phyloP scores from a whole-genome alignment of 2,113 vertebrate genomes.

The Anthoscopus minutus region DNA sequence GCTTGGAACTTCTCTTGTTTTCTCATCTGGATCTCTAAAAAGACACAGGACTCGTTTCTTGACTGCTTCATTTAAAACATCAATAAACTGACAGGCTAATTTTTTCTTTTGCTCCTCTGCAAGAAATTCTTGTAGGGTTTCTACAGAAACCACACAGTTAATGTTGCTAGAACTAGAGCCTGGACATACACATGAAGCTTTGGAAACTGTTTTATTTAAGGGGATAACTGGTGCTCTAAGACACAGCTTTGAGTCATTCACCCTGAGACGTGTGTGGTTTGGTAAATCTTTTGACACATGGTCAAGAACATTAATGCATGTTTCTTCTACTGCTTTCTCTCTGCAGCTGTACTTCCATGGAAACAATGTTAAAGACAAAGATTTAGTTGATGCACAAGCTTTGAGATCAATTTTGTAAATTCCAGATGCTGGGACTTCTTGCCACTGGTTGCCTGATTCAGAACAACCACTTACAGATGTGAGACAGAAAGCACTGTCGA shows the following conservation, averaged over 20 bases:
- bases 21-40: background rate
- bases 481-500: conserved; percentile 62
- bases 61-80: conserved; percentile 79
- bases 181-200: background rate
- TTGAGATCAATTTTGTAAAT: conserved; percentile 85
- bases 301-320: background rate
- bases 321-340: background rate
- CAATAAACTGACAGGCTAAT: conserved; percentile 69
- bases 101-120: conserved; percentile 37
- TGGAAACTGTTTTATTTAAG: conserved; percentile 73
- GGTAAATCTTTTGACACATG: conserved; percentile 64
- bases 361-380: conserved; percentile 73
- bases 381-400: conserved; percentile 26
- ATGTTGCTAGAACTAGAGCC: background rate
- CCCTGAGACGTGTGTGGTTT: conserved; percentile 23
- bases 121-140: conserved; percentile 73
- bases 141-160: background rate
- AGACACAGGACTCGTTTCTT: conserved; percentile 77
- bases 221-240: conserved; percentile 74
- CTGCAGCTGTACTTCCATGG: conserved; percentile 72
- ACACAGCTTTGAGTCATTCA: conserved; percentile 62
- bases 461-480: conserved; percentile 74
- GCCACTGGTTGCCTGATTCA: conserved; percentile 62
- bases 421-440: conserved; percentile 86
- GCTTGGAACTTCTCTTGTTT: background rate